These are phyloP conservation scores for Cephus pygmeus DNA, from an alignment of 2,888 invertebrate genomes.

Conservation along the genomic window DNA sequence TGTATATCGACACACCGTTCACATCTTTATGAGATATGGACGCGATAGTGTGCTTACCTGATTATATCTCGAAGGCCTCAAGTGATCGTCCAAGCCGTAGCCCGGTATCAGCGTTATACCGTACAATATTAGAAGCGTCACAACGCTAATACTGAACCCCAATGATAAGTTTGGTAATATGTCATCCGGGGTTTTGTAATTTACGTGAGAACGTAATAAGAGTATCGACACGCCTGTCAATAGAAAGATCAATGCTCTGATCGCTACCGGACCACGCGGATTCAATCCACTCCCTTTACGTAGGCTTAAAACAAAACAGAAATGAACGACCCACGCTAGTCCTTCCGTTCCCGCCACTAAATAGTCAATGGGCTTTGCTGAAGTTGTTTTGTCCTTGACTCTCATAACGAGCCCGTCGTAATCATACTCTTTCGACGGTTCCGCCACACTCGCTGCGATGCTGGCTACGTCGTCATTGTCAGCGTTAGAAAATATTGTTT, in stretches of 20 bases:
- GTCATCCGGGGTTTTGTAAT: constrained; percentile 47
- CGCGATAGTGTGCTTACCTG: constrained; percentile 65
- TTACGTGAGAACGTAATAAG: constrained; percentile 73
- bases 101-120: constrained; percentile 78
- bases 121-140: constrained; percentile 77
- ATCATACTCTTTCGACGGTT: neutral
- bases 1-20: constrained; percentile 19
- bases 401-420: constrained; percentile 2
- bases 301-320: constrained; percentile 78
- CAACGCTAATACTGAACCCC: constrained; percentile 72
- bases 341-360: constrained; percentile 78
- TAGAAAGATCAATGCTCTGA: constrained; percentile 75
- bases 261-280: constrained; percentile 78
- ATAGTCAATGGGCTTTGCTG: constrained; percentile 74
- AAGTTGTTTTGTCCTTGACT: constrained; percentile 65
- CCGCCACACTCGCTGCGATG: neutral
- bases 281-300: constrained; percentile 74
- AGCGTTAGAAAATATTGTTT: neutral
- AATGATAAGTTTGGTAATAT: constrained; percentile 65
- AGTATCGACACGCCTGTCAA: constrained; percentile 72
- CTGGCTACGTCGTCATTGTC: neutral
- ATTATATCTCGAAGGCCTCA: constrained; percentile 67
- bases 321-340: constrained; percentile 85
- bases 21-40: constrained; percentile 18
- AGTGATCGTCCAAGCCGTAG: constrained; percentile 50